These are phyloP conservation scores for Thamnophis sirtalis DNA, from an alignment of 2,113 vertebrate genomes.

Conservation along the genomic window DNA sequence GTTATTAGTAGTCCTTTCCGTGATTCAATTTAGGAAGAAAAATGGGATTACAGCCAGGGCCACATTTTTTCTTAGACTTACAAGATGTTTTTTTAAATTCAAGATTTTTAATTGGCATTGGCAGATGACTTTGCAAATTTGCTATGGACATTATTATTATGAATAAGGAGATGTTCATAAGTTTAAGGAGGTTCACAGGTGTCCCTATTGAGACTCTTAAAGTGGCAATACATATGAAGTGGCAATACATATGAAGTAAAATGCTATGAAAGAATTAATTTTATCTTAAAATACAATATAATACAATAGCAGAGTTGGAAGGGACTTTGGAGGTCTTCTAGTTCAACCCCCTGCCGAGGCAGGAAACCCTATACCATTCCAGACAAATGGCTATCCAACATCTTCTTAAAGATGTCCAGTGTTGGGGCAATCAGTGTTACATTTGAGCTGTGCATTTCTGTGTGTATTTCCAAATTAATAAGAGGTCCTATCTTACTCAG, in stretches of 20 bases:
- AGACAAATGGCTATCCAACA: no score
- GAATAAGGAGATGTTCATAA: background rate
- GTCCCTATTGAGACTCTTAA: constrained; percentile 17
- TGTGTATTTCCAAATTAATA: constrained; percentile 53
- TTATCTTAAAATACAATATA: constrained; percentile 50
- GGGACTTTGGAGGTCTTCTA: no score
- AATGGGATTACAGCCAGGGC: background rate
- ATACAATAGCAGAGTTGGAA: no score
- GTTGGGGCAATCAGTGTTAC: constrained; percentile 33
- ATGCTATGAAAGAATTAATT: constrained; percentile 45
- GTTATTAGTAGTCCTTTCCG: background rate
- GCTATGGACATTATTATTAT: background rate
- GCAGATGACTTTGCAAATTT: background rate
- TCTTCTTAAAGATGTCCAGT: no score
- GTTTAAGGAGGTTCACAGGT: background rate
- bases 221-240: constrained; percentile 34
- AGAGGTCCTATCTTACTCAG: constrained; percentile 38
- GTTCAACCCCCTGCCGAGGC: no score
- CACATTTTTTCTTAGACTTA: background rate
- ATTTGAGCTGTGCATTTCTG: constrained; percentile 14
- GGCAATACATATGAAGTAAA: constrained; percentile 33
- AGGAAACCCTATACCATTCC: no score
- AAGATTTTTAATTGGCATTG: background rate
- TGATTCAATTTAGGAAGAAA: background rate
- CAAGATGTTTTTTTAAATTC: background rate